A percentile compares a stretch with the other conserved stretches of the same genome.
These are phyloP conservation scores for Toxotes chatareus DNA, from an alignment of 2,113 vertebrate genomes.

Conservation along the genomic window DNA sequence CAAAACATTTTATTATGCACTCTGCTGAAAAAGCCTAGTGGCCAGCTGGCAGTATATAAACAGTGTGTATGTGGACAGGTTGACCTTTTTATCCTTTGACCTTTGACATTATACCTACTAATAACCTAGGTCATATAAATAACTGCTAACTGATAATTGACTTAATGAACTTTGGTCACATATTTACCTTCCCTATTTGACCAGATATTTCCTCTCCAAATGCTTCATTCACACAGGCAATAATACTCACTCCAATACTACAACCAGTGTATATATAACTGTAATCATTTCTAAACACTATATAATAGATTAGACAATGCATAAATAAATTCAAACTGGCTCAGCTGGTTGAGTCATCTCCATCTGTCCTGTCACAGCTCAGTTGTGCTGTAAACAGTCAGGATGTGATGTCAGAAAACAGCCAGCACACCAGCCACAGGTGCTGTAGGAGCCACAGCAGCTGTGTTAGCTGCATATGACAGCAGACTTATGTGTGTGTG, in stretches of 20 bases:
- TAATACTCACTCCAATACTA: not conserved
- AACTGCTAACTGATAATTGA: not conserved
- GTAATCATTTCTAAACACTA: not conserved
- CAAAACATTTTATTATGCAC: not conserved
- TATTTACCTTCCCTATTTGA: not conserved
- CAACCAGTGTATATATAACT: not conserved
- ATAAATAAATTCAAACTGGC: not conserved
- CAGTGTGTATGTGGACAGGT: not conserved
- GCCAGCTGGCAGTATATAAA: not conserved
- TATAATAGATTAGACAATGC: not conserved
- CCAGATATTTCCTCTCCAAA: not conserved
- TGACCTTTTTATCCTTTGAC: not conserved
- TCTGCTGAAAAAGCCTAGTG: not conserved
- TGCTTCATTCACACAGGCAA: not conserved
- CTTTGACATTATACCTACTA: not conserved
- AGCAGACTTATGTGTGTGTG: constrained; percentile 9
- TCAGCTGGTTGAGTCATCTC: not conserved
- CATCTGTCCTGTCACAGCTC: not conserved
- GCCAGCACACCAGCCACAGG: constrained; percentile 30
- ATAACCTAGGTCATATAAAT: not conserved
- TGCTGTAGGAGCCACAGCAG: constrained; percentile 25
- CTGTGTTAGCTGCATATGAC: constrained; percentile 17
- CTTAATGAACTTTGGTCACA: not conserved
- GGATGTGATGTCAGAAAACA: constrained; percentile 8
- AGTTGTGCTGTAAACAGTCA: constrained; percentile 3